Evolutionary conservation across 2,888 invertebrate species (phyloP), one percentile per base, ranked within the genome.

Genomic region (Euplagia quadripunctaria): DNA sequence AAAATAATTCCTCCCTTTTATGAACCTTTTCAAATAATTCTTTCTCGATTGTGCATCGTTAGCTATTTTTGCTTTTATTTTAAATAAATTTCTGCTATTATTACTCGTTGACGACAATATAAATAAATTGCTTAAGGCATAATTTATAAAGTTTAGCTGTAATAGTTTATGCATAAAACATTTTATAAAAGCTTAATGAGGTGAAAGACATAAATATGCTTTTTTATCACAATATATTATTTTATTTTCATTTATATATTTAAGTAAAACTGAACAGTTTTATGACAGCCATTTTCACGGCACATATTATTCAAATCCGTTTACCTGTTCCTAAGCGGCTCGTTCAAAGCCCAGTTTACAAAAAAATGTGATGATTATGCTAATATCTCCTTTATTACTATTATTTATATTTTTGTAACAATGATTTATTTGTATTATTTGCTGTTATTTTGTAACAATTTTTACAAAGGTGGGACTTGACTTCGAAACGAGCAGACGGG

Each of bases 361-460:
- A 51, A 4, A 3, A 65, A 66, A 71, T 58, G 16, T 49, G 65
- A 17, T 65, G 61, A 71, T 71, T 71, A 71, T 66, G 61, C 8
- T 71, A 71, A 71, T 65, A n/a, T 58, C 31, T 58, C 11, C 51
- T 64, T 52, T 42, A 68, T 20, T 43, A 43, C 14, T 20, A 20
- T n/a, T n/a, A n/a, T n/a, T n/a, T n/a, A n/a, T n/a, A 1, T 58
- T 12, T 46, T 55, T 41, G 43, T 58, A 61, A 46, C 8, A 58
- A 0, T 42, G 31, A 49, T 69, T 63, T 46, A 49, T 69, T 46
- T 63, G 31, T 49, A 5, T 20, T 31, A 63, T 68, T 69, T 61
- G 31, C n/a, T 49, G 4, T 63, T 63, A 7, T 17, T 20, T 17
- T 12, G 11, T 46, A 8, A 9, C 43, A 46, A 46, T 46, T 46